Evolutionary conservation across 2,113 vertebrate species (phyloP).

Genomic region (Catharus minimus): DNA sequence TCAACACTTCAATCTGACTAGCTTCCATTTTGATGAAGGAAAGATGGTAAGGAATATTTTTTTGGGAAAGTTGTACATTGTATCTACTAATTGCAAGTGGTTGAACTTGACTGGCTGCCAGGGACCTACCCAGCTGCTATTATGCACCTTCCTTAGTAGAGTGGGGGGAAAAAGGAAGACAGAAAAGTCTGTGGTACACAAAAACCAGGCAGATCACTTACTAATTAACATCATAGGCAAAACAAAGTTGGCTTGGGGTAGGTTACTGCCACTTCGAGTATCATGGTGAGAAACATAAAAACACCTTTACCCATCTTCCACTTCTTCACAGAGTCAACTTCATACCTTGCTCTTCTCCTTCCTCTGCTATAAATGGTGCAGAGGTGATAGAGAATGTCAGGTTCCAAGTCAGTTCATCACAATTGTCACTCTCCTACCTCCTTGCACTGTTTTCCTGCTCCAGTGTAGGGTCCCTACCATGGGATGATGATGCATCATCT

Average conservation of each 20-base stretch:
- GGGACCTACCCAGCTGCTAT: accelerated
- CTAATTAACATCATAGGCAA: neutral
- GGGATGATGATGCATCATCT: neutral
- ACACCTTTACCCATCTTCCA: neutral
- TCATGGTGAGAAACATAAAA: neutral
- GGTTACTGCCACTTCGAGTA: neutral
- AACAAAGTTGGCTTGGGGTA: neutral
- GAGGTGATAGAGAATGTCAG: accelerated
- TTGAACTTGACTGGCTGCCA: neutral
- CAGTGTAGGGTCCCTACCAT: neutral
- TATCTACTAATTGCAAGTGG: neutral
- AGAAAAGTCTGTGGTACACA: neutral
- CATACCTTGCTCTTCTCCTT: neutral
- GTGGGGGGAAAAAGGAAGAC: neutral
- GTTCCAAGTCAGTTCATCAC: neutral
- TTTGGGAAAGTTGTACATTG: neutral
- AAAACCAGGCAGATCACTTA: neutral
- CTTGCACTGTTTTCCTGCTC: accelerated
- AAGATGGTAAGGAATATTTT: neutral
- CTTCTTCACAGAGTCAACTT: neutral
- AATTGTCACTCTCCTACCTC: neutral
- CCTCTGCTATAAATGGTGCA: neutral
- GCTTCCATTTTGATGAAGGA: neutral
- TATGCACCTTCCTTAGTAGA: accelerated
- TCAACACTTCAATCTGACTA: neutral